These are phyloP conservation scores for Cosmorhoe ocellata DNA, from an alignment of 2,888 invertebrate species.

Conservation along the genomic window DNA sequence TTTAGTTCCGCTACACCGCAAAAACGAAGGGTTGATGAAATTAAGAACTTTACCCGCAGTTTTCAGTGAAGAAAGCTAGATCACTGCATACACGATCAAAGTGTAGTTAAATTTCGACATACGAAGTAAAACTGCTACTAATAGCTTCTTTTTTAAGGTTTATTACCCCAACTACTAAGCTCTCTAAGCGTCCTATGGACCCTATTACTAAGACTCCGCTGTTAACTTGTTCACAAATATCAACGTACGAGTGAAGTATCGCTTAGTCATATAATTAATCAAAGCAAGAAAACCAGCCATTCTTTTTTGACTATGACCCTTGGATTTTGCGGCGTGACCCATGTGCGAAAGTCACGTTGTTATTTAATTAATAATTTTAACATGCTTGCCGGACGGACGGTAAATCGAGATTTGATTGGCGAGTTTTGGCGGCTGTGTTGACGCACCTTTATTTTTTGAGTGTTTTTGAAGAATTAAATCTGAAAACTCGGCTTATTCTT, in stretches of 20 bases:
- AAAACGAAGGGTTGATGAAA: constrained; percentile 32
- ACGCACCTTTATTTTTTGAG: constrained; percentile 14
- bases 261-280: too few species aligned
- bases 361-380: constrained; percentile 38
- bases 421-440: constrained; percentile 13
- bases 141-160: too few species aligned
- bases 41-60: constrained; percentile 6
- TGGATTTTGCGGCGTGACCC: constrained; percentile 20
- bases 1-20: constrained; percentile 25
- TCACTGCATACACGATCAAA: background rate
- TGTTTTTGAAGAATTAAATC: background rate
- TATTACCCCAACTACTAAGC: too few species aligned
- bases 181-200: too few species aligned
- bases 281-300: background rate
- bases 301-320: background rate
- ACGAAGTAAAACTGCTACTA: too few species aligned
- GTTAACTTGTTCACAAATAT: too few species aligned
- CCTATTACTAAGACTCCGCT: too few species aligned
- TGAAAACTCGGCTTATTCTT: too few species aligned
- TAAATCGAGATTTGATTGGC: constrained; percentile 34
- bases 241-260: too few species aligned
- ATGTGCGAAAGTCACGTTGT: constrained; percentile 30
- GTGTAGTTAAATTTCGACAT: background rate
- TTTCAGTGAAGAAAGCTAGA: constrained; percentile 4
- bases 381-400: constrained; percentile 32